Evolutionary conservation across 2,113 vertebrate genomes (phyloP).

Genomic region (Microcebus griseorufus): DNA sequence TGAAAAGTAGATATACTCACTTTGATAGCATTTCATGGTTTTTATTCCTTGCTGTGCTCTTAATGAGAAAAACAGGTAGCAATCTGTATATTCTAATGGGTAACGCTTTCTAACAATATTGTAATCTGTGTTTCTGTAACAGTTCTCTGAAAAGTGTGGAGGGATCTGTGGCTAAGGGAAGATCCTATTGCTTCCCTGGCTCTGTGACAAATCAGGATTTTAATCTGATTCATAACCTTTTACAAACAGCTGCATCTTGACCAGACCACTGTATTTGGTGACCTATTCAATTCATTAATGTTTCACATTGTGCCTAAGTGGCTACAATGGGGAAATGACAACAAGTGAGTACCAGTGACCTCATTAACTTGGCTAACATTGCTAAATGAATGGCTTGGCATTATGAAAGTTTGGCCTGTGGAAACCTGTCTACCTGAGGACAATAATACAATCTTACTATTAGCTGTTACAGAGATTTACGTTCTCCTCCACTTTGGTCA

Average conservation of each 20-base stretch:
- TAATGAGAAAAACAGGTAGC: slow-evolving; percentile 13
- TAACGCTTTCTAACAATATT: slow-evolving; percentile 25
- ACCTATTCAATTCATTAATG: slow-evolving; percentile 81
- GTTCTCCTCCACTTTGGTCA: slow-evolving; percentile 71
- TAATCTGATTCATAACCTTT: slow-evolving; percentile 77
- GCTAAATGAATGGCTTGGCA: slow-evolving; percentile 76
- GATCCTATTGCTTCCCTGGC: neutral
- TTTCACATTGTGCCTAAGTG: slow-evolving; percentile 76
- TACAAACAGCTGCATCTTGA: slow-evolving; percentile 73
- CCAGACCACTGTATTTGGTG: slow-evolving; percentile 67
- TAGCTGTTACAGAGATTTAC: slow-evolving; percentile 77
- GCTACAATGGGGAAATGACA: slow-evolving; percentile 78
- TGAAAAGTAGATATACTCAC: neutral
- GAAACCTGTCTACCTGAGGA: slow-evolving; percentile 76
- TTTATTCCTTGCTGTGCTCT: slow-evolving; percentile 46
- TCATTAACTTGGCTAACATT: slow-evolving; percentile 82
- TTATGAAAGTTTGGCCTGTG: slow-evolving; percentile 75
- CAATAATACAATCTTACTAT: slow-evolving; percentile 71
- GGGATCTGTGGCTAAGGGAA: slow-evolving; percentile 7
- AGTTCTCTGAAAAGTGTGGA: neutral
- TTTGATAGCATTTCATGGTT: slow-evolving; percentile 16
- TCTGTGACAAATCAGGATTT: slow-evolving; percentile 71
- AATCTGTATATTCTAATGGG: neutral
- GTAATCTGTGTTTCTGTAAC: neutral
- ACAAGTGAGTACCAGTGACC: slow-evolving; percentile 77